Conservation (phyloP, 2,797 vertebrate species). For the Todus mexicanus region DNA sequence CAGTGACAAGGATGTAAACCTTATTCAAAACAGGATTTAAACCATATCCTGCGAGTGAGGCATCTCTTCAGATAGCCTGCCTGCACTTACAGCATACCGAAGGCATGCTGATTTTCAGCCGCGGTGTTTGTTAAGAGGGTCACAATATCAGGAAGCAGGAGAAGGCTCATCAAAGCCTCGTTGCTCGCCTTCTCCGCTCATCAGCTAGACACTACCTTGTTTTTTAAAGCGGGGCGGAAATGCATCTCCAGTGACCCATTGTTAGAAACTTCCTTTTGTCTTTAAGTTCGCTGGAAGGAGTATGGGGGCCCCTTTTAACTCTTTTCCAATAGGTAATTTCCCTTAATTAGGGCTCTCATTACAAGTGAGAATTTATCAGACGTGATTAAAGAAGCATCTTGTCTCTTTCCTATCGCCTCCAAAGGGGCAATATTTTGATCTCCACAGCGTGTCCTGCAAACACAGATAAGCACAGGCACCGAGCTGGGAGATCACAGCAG, state of each 20-base stretch:
- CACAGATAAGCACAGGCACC: constrained; percentile 35
- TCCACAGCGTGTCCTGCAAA: constrained; percentile 53
- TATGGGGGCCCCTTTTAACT: constrained; percentile 74
- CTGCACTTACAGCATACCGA: constrained; percentile 73
- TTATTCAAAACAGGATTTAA: constrained; percentile 99
- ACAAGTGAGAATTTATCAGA: constrained; percentile 74
- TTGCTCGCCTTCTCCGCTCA: constrained; percentile 80
- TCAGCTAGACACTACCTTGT: constrained; percentile 86
- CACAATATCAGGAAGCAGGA: constrained; percentile 99
- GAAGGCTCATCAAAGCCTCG: constrained; percentile 95
- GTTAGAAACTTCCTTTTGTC: constrained; percentile 96
- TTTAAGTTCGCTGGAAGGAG: constrained; percentile 81
- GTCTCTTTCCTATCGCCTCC: constrained; percentile 69
- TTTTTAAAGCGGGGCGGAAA: constrained; percentile 91
- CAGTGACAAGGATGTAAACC: constrained; percentile 93
- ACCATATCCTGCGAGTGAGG: constrained; percentile 92
- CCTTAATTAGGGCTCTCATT: constrained; percentile 78
- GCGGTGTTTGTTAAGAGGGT: constrained; percentile 87
- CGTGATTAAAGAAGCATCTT: constrained; percentile 75
- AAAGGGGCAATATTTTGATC: constrained; percentile 69
- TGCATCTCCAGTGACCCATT: constrained; percentile 99
- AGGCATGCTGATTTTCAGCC: constrained; percentile 84
- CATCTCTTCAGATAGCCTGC: constrained; percentile 80
- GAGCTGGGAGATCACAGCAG: constrained; percentile 39
- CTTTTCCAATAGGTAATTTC: constrained; percentile 83